These are phyloP conservation scores for Apeltes quadracus DNA, from an alignment of 2,113 vertebrate genomes.

Conservation along the genomic window DNA sequence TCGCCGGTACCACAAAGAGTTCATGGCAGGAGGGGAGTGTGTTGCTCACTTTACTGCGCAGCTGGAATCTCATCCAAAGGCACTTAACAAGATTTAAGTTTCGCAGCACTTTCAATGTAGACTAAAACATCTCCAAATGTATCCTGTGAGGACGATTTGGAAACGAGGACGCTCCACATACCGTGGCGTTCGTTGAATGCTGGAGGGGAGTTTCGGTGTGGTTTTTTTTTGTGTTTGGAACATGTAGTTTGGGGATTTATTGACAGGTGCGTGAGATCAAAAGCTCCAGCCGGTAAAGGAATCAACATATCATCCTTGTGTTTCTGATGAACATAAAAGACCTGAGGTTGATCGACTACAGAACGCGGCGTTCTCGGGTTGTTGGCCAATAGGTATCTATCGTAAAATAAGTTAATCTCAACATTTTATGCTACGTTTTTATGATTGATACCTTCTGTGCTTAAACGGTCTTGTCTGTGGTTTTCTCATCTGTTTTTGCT, in stretches of 20 bases:
- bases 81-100: background rate
- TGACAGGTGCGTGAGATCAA: background rate
- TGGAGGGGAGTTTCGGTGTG: background rate
- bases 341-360: background rate
- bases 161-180: background rate
- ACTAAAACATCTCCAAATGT: background rate
- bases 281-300: background rate
- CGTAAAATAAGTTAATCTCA: background rate
- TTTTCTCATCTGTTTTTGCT: background rate
- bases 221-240: background rate
- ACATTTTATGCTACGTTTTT: too few species aligned
- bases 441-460: too few species aligned
- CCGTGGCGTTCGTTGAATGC: background rate
- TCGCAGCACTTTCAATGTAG: background rate
- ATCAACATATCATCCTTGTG: background rate
- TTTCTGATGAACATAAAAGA: background rate
- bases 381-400: background rate
- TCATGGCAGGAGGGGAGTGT: constrained; percentile 60
- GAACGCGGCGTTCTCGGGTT: background rate
- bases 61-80: constrained; percentile 13
- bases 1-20: constrained; percentile 72
- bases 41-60: constrained; percentile 42
- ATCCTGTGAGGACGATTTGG: background rate
- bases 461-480: background rate
- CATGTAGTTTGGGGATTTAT: background rate